Conservation (phyloP, 1,140 invertebrate species). For the Chironomus striatipennis region DNA sequence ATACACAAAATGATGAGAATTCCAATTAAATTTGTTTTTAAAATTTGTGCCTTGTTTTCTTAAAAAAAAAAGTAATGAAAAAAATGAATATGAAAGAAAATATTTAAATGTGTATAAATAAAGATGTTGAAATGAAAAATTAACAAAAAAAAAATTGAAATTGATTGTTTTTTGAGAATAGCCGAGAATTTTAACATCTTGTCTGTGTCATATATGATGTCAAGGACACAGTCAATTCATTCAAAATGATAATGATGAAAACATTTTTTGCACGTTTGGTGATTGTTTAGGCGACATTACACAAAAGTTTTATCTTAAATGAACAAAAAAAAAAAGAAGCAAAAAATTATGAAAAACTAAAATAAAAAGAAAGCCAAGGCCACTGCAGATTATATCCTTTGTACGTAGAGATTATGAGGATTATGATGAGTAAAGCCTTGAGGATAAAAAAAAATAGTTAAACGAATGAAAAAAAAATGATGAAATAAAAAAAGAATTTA, state of each 20-base stretch:
- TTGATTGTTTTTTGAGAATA: slow-evolving; percentile 2
- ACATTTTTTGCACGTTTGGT: too few relatives aligned
- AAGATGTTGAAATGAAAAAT: background rate
- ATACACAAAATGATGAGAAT: background rate
- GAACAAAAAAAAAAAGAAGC: too few relatives aligned
- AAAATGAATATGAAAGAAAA: background rate
- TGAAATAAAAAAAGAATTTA: background rate
- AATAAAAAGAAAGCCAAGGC: too few relatives aligned
- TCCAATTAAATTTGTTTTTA: slow-evolving; percentile 1
- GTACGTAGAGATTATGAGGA: too few relatives aligned
- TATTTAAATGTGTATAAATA: slow-evolving; percentile 9
- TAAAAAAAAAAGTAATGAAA: slow-evolving; percentile 9
- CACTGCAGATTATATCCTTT: too few relatives aligned
- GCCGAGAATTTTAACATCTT: background rate
- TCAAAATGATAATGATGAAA: too few relatives aligned
- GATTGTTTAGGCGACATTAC: too few relatives aligned
- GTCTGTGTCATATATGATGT: too few relatives aligned
- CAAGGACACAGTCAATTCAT: too few relatives aligned
- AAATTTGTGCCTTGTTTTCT: slow-evolving; percentile 8
- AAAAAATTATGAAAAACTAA: too few relatives aligned
- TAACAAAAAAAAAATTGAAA: background rate
- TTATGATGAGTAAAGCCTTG: too few relatives aligned
- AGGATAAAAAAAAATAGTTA: background rate
- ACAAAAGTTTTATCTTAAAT: too few relatives aligned
- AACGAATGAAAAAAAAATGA: background rate